Conservation (phyloP, 2,797 vertebrate genomes). For the Iguana delicatissima region DNA sequence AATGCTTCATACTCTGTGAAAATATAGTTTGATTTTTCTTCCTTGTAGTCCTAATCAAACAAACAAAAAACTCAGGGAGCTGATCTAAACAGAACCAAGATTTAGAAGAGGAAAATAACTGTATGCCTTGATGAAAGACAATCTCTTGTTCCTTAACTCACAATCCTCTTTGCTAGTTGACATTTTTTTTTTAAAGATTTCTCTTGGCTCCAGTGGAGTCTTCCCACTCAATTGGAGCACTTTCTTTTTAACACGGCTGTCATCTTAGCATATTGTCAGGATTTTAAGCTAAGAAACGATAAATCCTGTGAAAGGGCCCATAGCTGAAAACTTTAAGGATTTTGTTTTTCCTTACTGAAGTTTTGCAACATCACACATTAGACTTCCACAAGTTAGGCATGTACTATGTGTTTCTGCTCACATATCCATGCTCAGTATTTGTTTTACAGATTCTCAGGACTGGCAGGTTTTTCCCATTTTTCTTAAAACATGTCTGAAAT, state of each 20-base stretch:
- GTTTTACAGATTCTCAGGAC: not conserved
- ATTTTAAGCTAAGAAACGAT: not conserved
- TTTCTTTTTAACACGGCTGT: not conserved
- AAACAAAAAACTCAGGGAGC: conserved; percentile 37
- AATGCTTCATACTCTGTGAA: conserved; percentile 14
- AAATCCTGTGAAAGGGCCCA: not conserved
- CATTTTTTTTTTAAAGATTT: conserved; percentile 56
- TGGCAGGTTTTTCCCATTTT: not conserved
- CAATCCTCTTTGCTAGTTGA: conserved; percentile 57
- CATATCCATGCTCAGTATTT: not conserved
- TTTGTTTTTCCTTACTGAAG: not conserved
- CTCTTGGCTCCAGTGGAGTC: conserved; percentile 60
- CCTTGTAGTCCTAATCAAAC: conserved; percentile 51
- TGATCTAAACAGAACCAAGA: conserved; percentile 58
- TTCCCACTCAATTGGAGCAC: conserved; percentile 29
- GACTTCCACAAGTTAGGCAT: not conserved
- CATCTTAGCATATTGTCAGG: not conserved
- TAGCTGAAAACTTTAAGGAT: not conserved
- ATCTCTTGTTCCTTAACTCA: conserved; percentile 64
- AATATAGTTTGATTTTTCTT: conserved; percentile 32
- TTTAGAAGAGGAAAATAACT: conserved; percentile 71
- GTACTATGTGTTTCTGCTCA: not conserved
- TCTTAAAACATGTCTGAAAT: not conserved
- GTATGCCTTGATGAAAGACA: conserved; percentile 68
- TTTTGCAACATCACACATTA: not conserved